A percentile compares a stretch with the other conserved stretches of the same genome.
These are phyloP conservation scores for Solenopsis fugax DNA, from an alignment of 1,140 invertebrate genomes.

Conservation along the genomic window DNA sequence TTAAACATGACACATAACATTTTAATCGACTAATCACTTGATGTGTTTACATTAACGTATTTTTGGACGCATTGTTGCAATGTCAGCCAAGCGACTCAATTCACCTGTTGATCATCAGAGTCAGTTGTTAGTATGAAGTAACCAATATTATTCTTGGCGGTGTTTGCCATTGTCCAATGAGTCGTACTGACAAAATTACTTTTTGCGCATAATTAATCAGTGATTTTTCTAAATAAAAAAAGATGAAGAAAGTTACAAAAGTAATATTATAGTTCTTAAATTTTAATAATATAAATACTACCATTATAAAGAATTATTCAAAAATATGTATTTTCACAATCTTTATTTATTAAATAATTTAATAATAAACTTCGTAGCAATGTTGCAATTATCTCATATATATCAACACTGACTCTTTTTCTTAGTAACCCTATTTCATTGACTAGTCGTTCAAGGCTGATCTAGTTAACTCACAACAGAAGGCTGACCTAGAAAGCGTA, in stretches of 20 bases:
- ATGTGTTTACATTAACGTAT: slow-evolving; percentile 43
- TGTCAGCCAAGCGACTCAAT: slow-evolving; percentile 51
- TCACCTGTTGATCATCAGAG: slow-evolving; percentile 69
- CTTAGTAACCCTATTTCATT: neutral
- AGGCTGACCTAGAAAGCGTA: neutral
- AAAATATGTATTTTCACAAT: neutral
- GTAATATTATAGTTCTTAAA: neutral
- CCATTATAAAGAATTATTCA: neutral
- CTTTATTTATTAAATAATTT: slow-evolving; percentile 11
- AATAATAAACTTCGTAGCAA: neutral
- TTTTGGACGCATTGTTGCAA: slow-evolving; percentile 59
- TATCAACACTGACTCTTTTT: neutral
- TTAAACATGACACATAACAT: neutral
- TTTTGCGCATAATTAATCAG: slow-evolving; percentile 12
- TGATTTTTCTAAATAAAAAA: neutral
- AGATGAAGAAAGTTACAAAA: neutral
- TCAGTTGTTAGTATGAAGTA: slow-evolving; percentile 44
- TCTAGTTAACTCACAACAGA: slow-evolving; percentile 16
- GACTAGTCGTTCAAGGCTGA: neutral
- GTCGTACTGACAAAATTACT: slow-evolving; percentile 9
- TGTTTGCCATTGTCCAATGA: slow-evolving; percentile 26
- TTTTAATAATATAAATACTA: neutral
- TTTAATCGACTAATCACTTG: neutral
- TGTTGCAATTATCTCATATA: neutral
- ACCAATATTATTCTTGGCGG: slow-evolving; percentile 65